Evolutionary conservation across 1,140 invertebrate species (phyloP).

Genomic region (Bombus polaris): DNA sequence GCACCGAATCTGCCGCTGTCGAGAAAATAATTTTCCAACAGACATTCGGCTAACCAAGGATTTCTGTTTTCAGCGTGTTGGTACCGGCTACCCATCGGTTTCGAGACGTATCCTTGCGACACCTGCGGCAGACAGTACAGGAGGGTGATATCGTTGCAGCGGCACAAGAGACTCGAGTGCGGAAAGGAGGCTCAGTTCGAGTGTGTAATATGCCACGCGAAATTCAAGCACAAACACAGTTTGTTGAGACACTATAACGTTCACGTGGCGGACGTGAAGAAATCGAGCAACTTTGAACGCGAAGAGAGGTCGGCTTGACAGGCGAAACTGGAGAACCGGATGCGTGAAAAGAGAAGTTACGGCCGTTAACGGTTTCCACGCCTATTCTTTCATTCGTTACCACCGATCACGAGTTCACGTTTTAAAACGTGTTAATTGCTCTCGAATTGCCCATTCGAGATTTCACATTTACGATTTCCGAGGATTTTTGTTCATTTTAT

Average conservation of each 20-base stretch:
- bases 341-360: background rate
- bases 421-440: too few relatives aligned
- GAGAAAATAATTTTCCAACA: background rate
- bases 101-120: slow-evolving; percentile 72
- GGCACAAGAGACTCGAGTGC: slow-evolving; percentile 79
- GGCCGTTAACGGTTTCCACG: background rate
- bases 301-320: slow-evolving; percentile 45
- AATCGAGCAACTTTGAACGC: background rate
- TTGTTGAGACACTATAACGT: slow-evolving; percentile 76
- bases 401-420: background rate
- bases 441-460: background rate
- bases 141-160: slow-evolving; percentile 76
- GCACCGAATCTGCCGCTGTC: background rate
- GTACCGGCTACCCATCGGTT: slow-evolving; percentile 25
- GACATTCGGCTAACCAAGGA: slow-evolving; percentile 35
- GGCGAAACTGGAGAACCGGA: slow-evolving; percentile 3
- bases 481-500: too few relatives aligned
- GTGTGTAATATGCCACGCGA: slow-evolving; percentile 76
- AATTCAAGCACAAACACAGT: slow-evolving; percentile 80
- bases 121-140: slow-evolving; percentile 76
- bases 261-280: slow-evolving; percentile 40
- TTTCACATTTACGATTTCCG: background rate
- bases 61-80: slow-evolving; percentile 68
- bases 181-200: slow-evolving; percentile 79
- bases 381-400: background rate